A percentile compares a stretch with the other conserved stretches of the same genome.
Evolutionary conservation across 2,797 vertebrate genomes (phyloP).

Genomic region (Melanotaenia parkinsoni): DNA sequence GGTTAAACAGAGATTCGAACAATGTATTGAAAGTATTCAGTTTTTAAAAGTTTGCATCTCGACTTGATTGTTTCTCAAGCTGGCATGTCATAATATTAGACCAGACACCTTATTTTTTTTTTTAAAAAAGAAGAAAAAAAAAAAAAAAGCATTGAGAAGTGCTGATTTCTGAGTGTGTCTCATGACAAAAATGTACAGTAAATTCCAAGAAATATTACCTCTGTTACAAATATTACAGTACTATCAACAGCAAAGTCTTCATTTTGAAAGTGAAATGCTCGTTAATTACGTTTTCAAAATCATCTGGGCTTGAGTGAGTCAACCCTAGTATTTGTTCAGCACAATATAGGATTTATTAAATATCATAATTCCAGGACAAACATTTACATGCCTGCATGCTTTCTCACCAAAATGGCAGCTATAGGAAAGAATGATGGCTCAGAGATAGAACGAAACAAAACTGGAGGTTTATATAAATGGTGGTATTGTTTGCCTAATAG

Average conservation of each 20-base stretch:
- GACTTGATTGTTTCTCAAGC: conserved; percentile 66
- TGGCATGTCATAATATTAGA: conserved; percentile 51
- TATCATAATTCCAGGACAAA: conserved; percentile 99
- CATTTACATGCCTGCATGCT: conserved; percentile 99
- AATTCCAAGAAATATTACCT: conserved; percentile 78
- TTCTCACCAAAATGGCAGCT: conserved; percentile 97
- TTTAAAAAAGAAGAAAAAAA: neutral
- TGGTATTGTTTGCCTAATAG: conserved; percentile 93
- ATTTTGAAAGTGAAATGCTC: conserved; percentile 74
- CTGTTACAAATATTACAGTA: conserved; percentile 82
- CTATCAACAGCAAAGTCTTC: conserved; percentile 78
- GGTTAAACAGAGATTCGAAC: conserved; percentile 45
- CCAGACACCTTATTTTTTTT: conserved; percentile 4
- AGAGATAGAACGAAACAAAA: conserved; percentile 87
- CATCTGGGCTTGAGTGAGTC: conserved; percentile 73
- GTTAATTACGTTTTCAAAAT: conserved; percentile 70
- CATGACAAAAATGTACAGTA: conserved; percentile 73
- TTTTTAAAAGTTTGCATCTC: conserved; percentile 57
- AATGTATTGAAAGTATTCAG: conserved; percentile 46
- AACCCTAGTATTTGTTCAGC: conserved; percentile 88
- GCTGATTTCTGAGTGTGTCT: conserved; percentile 72
- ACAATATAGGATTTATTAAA: conserved; percentile 98
- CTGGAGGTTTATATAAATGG: conserved; percentile 91
- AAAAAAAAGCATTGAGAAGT: conserved; percentile 61
- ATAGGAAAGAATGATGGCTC: conserved; percentile 99